Base-by-base conservation (phyloP, 2,888 invertebrate species). In the Sminthurinus aureus region DNA sequence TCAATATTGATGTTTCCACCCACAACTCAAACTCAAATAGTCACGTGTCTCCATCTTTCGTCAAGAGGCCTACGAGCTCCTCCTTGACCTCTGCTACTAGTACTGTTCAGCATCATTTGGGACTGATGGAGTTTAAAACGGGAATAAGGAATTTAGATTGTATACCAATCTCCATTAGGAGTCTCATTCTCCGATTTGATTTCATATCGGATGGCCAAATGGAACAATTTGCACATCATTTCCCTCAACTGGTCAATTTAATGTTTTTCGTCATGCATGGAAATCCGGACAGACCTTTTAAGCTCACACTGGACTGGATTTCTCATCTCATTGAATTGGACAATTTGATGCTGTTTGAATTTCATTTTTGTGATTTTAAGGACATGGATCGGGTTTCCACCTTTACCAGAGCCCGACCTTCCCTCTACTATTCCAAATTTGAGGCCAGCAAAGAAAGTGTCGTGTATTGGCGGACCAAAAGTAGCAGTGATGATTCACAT, bases 131-230 rank as follows among this genome's bases (percentile, higher is more conserved):
- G 38, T 38, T 38, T 38, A 38, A 38, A 11, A 18, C 11, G 1
- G 73, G 73, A 0, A 11, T 73, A 15, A 12, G 26, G 24, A 73
- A 73, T 73, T 22, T 22, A 11, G 15, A 73, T 6, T 50, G 9
- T 12, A 18, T 73, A 12, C 73, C 73, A 15, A 38, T 15, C 3
- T 73, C 73, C 26, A 12, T 73, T 9, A 9, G 11, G 26, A 73
- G 73, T 73, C 26, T 73, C 11, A 73, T 73, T 11, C 73, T 73
- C 11, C 73, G 73, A 1, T 73, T 73, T n/a, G 73, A 73, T 73
- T n/a, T 4, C 0, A 8, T 73, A 9, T 8, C 12, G 15, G 26
- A 24, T n/a, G 24, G 26, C 3, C 73, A 73, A 18, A 22, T 73
- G 26, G 26, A 73, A 26, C 38, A 26, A 26, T 26, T 73, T 13